Base-by-base conservation (phyloP, 1,140 invertebrate species). In the Mylabris phalerata region DNA sequence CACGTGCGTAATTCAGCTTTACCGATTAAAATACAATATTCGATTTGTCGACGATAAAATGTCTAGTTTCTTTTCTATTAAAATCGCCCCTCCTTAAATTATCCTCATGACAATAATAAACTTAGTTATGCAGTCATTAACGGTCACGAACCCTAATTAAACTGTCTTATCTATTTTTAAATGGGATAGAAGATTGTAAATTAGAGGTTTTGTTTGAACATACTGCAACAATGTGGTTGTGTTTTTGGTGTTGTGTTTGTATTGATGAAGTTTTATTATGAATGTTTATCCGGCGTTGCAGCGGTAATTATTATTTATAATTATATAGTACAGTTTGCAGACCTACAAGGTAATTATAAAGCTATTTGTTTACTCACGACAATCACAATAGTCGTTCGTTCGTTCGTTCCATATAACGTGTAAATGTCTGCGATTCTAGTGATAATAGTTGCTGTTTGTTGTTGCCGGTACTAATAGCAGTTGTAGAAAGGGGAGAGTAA, bases 231-330 rank as follows among this genome's bases (percentile, higher is more conserved):
- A 5, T 40, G 52, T 55, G 46, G 52, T 44, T 32, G 51, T 32
- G 27, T 54, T 49, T 4, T 48, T 56, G 27, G 38, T 46, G 58
- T 57, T 61, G 27, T 48, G 60, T 48, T 59, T 56, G 45, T 66
- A 64, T 62, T 54, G 61, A 69, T 66, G 62, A 64, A 55, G 59
- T 64, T 58, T 65, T 59, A 65, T 71, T 68, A 71, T 71, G 59
- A 64, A 63, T 68, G 67, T 60, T 68, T 69, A 71, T 71, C 69
- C 69, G 69, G 69, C 55, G 68, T 69, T 68, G 64, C 68, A 56
- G 60, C 10, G 54, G 50, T 62, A 63, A 65, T 65, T 65, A 63
- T 65, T 63, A 59, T 63, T 65, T 65, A 60, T 68, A 68, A 68
- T 68, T 66, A 68, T 65, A 62, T 39, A 27, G 48, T 47, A 50